Evolutionary conservation across 2,797 vertebrate species (phyloP).

Genomic region (Premnoplex brunnescens): DNA sequence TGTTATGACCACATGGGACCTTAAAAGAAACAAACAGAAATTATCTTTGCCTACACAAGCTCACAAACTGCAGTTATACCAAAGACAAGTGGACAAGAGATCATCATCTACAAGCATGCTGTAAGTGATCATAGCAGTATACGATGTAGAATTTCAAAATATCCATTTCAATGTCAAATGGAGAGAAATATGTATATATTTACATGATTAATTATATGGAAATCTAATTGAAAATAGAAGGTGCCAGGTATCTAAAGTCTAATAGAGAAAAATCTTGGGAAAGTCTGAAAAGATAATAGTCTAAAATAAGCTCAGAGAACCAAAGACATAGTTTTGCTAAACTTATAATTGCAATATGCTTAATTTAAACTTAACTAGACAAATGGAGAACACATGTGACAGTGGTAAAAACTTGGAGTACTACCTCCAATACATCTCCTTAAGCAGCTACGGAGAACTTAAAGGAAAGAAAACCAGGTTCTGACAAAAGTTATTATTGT

Average conservation of each 20-base stretch:
- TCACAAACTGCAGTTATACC: background rate
- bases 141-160: background rate
- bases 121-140: background rate
- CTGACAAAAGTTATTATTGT: background rate
- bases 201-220: background rate
- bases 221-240: background rate
- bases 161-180: background rate
- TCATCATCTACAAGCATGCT: background rate
- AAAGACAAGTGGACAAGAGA: background rate
- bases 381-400: background rate
- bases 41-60: background rate
- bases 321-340: background rate
- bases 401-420: background rate
- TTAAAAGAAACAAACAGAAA: background rate
- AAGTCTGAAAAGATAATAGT: background rate
- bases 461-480: background rate
- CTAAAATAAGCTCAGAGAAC: background rate
- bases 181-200: background rate
- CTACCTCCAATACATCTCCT: background rate
- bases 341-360: background rate
- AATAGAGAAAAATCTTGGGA: background rate
- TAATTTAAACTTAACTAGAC: conserved; percentile 5
- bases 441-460: background rate
- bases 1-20: background rate
- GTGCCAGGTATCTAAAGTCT: background rate